Evolutionary conservation across 2,797 vertebrate genomes (phyloP).

Genomic region (Crocodylus rhombifer): DNA sequence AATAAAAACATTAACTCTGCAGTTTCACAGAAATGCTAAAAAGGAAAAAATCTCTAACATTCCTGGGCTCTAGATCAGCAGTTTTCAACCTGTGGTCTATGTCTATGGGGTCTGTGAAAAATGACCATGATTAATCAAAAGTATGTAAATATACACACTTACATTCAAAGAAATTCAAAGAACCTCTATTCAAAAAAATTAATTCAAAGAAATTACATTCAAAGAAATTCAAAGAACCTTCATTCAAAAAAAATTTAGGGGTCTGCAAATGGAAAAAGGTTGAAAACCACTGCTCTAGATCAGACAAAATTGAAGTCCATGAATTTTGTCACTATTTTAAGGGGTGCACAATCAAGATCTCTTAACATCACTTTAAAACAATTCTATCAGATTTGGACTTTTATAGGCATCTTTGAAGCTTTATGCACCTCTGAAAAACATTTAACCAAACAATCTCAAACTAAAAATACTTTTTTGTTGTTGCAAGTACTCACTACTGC

Average conservation of each 20-base stretch:
- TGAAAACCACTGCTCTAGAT: neutral
- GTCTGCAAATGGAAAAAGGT: neutral
- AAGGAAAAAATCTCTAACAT: neutral
- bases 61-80: too few species aligned
- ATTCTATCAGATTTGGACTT: neutral
- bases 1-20: too few species aligned
- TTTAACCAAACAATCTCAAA: neutral
- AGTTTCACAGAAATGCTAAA: neutral
- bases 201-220: neutral
- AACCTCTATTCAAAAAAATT: neutral
- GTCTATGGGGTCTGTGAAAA: too few species aligned
- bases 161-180: too few species aligned
- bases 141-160: too few species aligned
- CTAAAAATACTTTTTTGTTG: neutral
- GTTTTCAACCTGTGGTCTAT: too few species aligned
- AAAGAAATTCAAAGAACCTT: too few species aligned
- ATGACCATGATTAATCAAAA: too few species aligned
- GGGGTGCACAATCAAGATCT: neutral
- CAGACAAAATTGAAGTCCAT: neutral
- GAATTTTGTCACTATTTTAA: neutral
- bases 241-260: neutral
- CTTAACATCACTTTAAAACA: neutral
- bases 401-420: neutral
- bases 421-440: neutral
- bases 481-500: conserved; percentile 91